Evolutionary conservation across 1,140 invertebrate genomes (phyloP).

Genomic region (Lineus longissimus): DNA sequence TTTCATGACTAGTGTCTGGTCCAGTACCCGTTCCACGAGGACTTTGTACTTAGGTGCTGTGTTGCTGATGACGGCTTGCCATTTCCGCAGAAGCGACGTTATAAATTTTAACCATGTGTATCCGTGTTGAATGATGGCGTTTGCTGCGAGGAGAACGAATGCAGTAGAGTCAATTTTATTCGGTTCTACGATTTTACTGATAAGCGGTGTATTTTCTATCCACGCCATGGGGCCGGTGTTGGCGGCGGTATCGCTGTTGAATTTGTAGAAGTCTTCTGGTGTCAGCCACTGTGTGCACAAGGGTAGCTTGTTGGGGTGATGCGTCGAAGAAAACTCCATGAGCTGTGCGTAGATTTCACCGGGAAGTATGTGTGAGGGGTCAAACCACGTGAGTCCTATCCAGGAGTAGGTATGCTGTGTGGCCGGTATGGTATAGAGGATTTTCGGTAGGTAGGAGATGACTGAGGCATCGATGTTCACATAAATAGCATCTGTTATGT

Average conservation of each 20-base stretch:
- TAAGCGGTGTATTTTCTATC: slow-evolving; percentile 3
- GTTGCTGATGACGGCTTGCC: background rate
- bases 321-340: slow-evolving; percentile 1
- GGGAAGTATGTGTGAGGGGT: background rate
- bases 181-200: background rate
- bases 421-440: background rate
- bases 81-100: background rate
- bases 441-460: background rate
- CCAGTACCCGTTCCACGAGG: background rate
- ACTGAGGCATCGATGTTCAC: background rate
- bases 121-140: slow-evolving; percentile 7
- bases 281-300: slow-evolving; percentile 4
- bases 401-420: background rate
- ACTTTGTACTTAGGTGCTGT: slow-evolving; percentile 1
- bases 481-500: background rate
- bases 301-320: background rate
- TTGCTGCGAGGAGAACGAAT: background rate
- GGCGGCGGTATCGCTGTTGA: background rate
- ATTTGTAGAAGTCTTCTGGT: background rate
- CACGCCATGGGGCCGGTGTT: background rate
- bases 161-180: slow-evolving; percentile 3
- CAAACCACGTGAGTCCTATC: slow-evolving; percentile 4
- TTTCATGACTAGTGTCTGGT: slow-evolving; percentile 6
- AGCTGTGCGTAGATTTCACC: background rate
- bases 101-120: slow-evolving; percentile 3